These are phyloP conservation scores for Oryzias celebensis DNA, from an alignment of 2,113 vertebrate species.

Conservation along the genomic window DNA sequence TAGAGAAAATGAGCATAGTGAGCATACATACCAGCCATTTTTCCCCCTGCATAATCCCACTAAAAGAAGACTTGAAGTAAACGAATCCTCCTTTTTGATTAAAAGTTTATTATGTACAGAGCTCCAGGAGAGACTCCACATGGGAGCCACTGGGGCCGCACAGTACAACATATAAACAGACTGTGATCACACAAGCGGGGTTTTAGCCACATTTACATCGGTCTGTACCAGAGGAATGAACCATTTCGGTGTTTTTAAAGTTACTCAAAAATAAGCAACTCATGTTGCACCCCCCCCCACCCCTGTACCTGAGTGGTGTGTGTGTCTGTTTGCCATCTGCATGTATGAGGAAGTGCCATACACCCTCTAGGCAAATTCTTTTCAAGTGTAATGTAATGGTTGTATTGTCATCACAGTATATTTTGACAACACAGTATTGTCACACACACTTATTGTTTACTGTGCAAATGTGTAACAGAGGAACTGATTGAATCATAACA, in stretches of 20 bases:
- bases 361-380: slow-evolving; percentile 49
- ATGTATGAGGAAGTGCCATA: slow-evolving; percentile 39
- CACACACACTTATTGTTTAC: background rate
- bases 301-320: slow-evolving; percentile 7
- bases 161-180: slow-evolving; percentile 8
- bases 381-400: slow-evolving; percentile 18
- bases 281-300: background rate
- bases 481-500: background rate
- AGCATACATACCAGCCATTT: slow-evolving; percentile 48
- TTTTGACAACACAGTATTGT: background rate
- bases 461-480: background rate
- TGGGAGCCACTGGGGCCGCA: slow-evolving; percentile 22
- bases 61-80: slow-evolving; percentile 17
- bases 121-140: slow-evolving; percentile 27
- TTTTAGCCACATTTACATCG: background rate
- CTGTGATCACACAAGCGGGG: background rate
- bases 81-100: slow-evolving; percentile 13
- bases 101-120: slow-evolving; percentile 14
- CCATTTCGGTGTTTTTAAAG: background rate
- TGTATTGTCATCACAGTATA: slow-evolving; percentile 29
- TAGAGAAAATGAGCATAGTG: slow-evolving; percentile 13
- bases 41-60: slow-evolving; percentile 14
- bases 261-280: background rate
- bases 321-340: background rate
- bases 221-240: background rate